Conservation (phyloP, 2,888 invertebrate genomes). For the Eilema griseolum region DNA sequence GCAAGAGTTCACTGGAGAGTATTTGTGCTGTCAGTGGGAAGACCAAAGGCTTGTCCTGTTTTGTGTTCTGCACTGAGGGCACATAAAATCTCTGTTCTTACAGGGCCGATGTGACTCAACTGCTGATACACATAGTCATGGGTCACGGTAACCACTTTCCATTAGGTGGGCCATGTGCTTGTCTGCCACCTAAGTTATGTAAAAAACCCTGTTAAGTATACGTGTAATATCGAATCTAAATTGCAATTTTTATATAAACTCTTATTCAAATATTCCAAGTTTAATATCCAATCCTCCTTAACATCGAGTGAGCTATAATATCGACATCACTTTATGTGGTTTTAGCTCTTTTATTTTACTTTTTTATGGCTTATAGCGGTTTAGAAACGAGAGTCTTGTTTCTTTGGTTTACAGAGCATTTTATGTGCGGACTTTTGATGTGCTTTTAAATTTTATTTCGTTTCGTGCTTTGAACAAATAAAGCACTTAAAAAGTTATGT, state of each 20-base stretch:
- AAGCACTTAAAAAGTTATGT: neutral
- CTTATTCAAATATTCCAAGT: conserved; percentile 30
- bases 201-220: neutral
- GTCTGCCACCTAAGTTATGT: too few species aligned
- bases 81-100: too few species aligned
- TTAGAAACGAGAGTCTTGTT: conserved; percentile 21
- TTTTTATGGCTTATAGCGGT: conserved; percentile 39
- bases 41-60: too few species aligned
- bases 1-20: too few species aligned
- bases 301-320: conserved; percentile 1
- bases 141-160: too few species aligned
- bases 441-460: neutral
- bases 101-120: too few species aligned
- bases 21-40: too few species aligned
- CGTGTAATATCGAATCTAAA: neutral
- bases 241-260: conserved; percentile 13
- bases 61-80: too few species aligned
- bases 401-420: neutral
- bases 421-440: neutral
- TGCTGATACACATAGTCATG: too few species aligned
- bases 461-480: neutral
- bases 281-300: conserved; percentile 29
- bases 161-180: too few species aligned
- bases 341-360: conserved; percentile 33
- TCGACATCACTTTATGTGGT: conserved; percentile 32